Evolutionary conservation across 1,140 invertebrate species (phyloP).

Genomic region (Drosophila auraria): DNA sequence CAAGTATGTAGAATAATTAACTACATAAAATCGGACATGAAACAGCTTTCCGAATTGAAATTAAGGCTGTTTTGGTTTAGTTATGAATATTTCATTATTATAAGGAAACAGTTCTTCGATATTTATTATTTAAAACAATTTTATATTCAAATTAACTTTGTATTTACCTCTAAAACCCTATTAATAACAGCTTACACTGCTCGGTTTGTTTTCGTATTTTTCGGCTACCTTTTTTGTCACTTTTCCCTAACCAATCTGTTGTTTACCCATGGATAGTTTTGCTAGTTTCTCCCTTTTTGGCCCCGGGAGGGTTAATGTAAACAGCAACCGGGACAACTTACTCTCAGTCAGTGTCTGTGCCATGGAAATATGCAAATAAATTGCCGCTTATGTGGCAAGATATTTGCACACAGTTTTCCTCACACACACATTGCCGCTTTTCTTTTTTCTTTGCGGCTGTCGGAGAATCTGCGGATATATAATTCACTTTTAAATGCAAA

Average conservation of each 20-base stretch:
- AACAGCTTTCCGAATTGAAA: too few species aligned
- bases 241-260: constrained; percentile 8
- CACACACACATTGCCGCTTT: not conserved
- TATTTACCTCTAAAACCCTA: not conserved
- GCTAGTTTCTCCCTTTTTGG: not conserved
- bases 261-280: constrained; percentile 26
- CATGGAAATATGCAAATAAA: constrained; percentile 71
- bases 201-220: not conserved
- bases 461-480: constrained; percentile 38
- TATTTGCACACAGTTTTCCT: constrained; percentile 26
- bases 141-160: too few species aligned
- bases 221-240: not conserved
- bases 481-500: constrained; percentile 82
- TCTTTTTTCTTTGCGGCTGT: constrained; percentile 17
- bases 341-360: constrained; percentile 9
- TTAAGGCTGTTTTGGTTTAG: too few species aligned
- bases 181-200: not conserved
- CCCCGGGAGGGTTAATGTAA: constrained; percentile 37
- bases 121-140: too few species aligned
- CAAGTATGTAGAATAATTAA: too few species aligned
- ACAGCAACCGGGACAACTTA: constrained; percentile 35
- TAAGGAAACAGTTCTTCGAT: too few species aligned
- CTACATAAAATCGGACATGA: too few species aligned
- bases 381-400: constrained; percentile 38
- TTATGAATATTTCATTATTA: too few species aligned